Percentiles rank a stretch among this genome's conserved stretches.
These are phyloP conservation scores for Trichogramma dendrolimi DNA, from an alignment of 2,888 invertebrate species.

Conservation along the genomic window DNA sequence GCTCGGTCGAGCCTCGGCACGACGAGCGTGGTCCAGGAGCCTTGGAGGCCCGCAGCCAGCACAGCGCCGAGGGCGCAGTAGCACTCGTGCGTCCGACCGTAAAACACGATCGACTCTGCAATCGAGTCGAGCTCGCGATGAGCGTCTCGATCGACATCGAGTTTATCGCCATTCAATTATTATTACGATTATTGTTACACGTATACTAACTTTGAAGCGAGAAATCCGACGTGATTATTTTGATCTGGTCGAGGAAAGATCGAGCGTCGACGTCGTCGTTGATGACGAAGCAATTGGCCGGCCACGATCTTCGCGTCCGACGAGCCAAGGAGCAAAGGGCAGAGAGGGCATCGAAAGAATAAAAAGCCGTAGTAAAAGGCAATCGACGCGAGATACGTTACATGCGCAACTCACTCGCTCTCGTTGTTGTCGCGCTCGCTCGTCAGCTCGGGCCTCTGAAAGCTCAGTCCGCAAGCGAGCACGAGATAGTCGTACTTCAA, in stretches of 20 bases:
- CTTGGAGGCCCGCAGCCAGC: conserved; percentile 58
- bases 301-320: conserved; percentile 38
- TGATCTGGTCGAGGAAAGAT: conserved; percentile 38
- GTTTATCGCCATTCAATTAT: background rate
- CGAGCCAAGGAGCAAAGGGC: too few relatives aligned
- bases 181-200: background rate
- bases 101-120: conserved; percentile 57
- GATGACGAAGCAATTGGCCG: conserved; percentile 62
- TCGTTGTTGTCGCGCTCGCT: conserved; percentile 17
- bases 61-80: conserved; percentile 65
- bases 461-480: conserved; percentile 45
- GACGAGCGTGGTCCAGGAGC: conserved; percentile 59
- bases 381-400: background rate
- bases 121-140: background rate
- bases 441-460: conserved; percentile 31
- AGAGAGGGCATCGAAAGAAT: background rate
- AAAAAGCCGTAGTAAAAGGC: background rate
- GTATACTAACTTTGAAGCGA: conserved; percentile 30
- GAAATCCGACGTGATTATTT: conserved; percentile 31
- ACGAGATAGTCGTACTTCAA: conserved; percentile 47
- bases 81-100: conserved; percentile 64
- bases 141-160: background rate
- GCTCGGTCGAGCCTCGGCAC: conserved; percentile 52
- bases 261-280: conserved; percentile 59
- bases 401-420: conserved; percentile 30